Evolutionary conservation across 1,140 invertebrate species (phyloP), one percentile per base, ranked within the genome.

Genomic region (Venustaconcha ellipsiformis): DNA sequence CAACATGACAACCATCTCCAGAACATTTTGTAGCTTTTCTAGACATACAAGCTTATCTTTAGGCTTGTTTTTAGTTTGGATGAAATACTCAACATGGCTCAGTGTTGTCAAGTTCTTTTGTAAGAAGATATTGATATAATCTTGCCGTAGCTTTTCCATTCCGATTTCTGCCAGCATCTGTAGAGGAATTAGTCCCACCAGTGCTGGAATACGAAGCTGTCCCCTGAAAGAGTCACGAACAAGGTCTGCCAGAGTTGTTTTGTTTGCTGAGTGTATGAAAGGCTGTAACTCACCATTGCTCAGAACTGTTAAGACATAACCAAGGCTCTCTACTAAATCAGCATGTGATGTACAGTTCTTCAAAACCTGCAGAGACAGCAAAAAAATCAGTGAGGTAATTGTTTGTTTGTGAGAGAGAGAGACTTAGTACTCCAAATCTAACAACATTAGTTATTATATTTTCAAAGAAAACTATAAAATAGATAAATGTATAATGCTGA

Each of bases 91-190:
- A 18, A 87, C 68, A 26, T 76, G 72, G 17, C 73, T 67, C 15
- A 74, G 63, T 2, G 78, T 79, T 30, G 78, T 72, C 59, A 87
- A 72, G 63, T 82, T 76, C 63, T 81, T 81, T 14, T 79, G 79
- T 56, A 87, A 23, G 65, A 87, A 83, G 8, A 75, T 66, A 65
- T 78, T 71, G 17, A 81, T 62, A 67, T 85, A 87, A 60, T 87
- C 86, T 20, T 80, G 74, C 14, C 70, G 65, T 8, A 87, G 74
- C 67, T 87, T 87, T 70, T 87, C 83, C 18, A 79, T 55, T 14
- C 86, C 86, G 17, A 87, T 87, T 69, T 87, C 86, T 20, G 81
- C 83, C 15, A 87, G 67, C 12, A 86, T 78, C 23, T 80, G 76
- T 0, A 86, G 73, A 14, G 86, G 82, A 67, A 79, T 72, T 14